Percentiles rank a stretch among this genome's conserved stretches.
phyloP scores from a whole-genome alignment of 2,797 vertebrate species.

The Coccyzus lansbergi region DNA sequence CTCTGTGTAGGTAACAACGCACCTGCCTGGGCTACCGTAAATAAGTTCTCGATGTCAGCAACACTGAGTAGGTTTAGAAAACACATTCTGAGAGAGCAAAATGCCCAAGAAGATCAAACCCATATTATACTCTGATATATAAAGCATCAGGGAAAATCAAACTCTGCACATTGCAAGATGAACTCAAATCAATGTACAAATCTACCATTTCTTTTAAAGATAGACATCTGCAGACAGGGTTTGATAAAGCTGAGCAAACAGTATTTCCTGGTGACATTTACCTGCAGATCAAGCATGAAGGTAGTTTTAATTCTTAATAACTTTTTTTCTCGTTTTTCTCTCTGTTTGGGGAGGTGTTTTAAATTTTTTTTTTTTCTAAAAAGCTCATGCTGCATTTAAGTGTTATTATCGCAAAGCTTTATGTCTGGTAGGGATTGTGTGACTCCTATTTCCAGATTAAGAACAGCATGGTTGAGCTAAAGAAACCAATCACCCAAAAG shows the following conservation, averaged over 20 bases:
- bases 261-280: background rate
- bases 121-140: background rate
- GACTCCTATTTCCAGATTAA: background rate
- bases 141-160: background rate
- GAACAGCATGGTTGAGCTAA: slow-evolving; percentile 2
- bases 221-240: background rate
- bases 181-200: background rate
- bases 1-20: background rate
- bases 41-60: background rate
- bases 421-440: background rate
- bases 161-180: background rate
- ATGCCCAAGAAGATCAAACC: background rate
- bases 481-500: slow-evolving; percentile 32
- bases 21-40: background rate
- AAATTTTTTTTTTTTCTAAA: background rate
- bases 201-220: background rate
- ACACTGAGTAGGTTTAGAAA: background rate
- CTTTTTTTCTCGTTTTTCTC: background rate
- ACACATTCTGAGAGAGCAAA: background rate
- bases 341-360: background rate
- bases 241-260: background rate
- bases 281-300: background rate
- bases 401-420: background rate
- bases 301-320: background rate
- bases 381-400: background rate